Base-by-base conservation (phyloP, 2,113 vertebrate species). In the Crotalus horridus region DNA sequence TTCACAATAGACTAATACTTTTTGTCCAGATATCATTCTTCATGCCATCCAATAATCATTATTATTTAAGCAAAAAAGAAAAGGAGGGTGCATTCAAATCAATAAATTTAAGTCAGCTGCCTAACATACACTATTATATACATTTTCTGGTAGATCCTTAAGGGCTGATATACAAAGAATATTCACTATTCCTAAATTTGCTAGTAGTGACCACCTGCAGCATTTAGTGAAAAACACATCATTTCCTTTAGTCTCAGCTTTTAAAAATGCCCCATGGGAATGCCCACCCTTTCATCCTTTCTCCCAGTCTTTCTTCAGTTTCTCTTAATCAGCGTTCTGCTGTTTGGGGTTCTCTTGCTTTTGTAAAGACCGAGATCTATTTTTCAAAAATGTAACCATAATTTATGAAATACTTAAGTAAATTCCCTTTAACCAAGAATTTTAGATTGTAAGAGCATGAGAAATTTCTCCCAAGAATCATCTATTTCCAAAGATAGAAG, bases 381-480 rank as follows among this genome's bases (percentile, higher is more conserved):
- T 87, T 58, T 90, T 59, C 51, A 87, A 87, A 69, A 26, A 86
- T 64, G 29, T 58, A 93, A 2, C 55, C 69, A n/a, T 87, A 88
- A 48, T 69, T 64, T 92, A 24, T 7, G 0, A 92, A 91, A 29
- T 13, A 46, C 15, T 95, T 89, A 53, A 0, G 91, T 29, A 12
- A 21, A 90, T 92, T 51, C 1, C 91, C 11, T 0, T 17, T 61
- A 92, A 85, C 12, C 90, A 88, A 17, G 92, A 17, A 9, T 61
- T 95, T 87, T 6, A 64, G n/a, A 23, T n/a, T 64, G 61, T 64
- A 90, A 12, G 3, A 90, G 24, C 23, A 61, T 17, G 15, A 21
- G 4, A 89, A 89, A 51, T 95, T 90, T 93, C 69, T 58, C 64
- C 90, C 58, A 88, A 8, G 53, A 92, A 87, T 94, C 23, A 23